These are phyloP conservation scores for Lomographa bimaculata DNA, from an alignment of 2,888 invertebrate species.

Conservation along the genomic window DNA sequence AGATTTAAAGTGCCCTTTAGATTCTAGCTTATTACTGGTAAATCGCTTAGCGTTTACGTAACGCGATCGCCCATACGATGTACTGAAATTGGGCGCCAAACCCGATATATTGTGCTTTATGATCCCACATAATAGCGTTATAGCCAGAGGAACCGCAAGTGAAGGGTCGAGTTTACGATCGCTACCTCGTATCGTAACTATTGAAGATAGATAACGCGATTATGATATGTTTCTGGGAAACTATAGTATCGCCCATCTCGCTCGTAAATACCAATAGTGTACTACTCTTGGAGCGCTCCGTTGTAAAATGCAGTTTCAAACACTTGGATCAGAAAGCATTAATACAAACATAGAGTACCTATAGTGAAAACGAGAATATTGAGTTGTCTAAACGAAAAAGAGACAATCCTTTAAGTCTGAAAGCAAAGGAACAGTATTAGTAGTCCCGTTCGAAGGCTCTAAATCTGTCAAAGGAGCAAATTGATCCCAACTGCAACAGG, in stretches of 20 bases:
- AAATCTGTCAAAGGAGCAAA: constrained; percentile 25
- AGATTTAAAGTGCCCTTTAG: constrained; percentile 24
- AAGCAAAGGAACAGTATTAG: constrained; percentile 1
- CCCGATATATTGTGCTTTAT: constrained; percentile 25
- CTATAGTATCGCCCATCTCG: constrained; percentile 8
- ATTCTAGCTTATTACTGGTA: constrained; percentile 5
- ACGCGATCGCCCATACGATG: constrained; percentile 11
- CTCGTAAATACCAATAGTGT: constrained; percentile 9
- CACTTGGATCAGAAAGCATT: too few relatives aligned
- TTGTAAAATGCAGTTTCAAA: too few relatives aligned
- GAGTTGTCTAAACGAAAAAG: not conserved
- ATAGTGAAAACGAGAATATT: too few relatives aligned
- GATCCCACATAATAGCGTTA: constrained; percentile 27
- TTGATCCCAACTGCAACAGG: constrained; percentile 38
- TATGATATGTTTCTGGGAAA: constrained; percentile 21
- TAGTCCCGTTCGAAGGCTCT: constrained; percentile 6
- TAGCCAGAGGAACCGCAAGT: constrained; percentile 22
- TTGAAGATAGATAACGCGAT: constrained; percentile 28
- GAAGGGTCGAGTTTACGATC: constrained; percentile 33
- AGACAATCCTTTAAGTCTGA: not conserved
- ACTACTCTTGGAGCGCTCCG: too few relatives aligned
- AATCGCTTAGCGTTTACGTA: constrained; percentile 6
- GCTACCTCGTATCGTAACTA: constrained; percentile 27
- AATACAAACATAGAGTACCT: too few relatives aligned
- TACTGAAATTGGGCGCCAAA: constrained; percentile 23